A percentile compares a stretch with the other conserved stretches of the same genome.
phyloP scores from a whole-genome alignment of 2,113 vertebrate genomes.

The Callaeas wilsoni region DNA sequence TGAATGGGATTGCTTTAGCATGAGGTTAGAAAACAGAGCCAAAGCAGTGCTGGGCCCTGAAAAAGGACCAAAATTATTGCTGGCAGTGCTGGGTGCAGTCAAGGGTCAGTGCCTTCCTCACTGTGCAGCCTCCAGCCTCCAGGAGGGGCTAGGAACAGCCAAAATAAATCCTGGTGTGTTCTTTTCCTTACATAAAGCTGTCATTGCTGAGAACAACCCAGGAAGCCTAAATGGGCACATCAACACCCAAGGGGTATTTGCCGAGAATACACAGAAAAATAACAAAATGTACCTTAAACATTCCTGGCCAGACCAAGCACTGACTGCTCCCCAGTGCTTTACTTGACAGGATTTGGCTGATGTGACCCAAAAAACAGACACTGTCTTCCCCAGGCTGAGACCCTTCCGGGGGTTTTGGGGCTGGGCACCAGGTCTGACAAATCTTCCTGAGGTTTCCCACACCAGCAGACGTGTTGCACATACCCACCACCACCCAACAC shows the following conservation, averaged over 20 bases:
- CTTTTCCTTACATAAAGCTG: neutral
- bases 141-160: neutral
- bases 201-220: neutral
- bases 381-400: neutral
- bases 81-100: neutral
- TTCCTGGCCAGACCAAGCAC: neutral
- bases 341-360: neutral
- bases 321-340: neutral
- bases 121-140: neutral
- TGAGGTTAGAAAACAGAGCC: neutral
- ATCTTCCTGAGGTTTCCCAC: rapidly evolving
- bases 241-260: neutral
- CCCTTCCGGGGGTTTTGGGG: neutral
- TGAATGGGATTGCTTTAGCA: neutral
- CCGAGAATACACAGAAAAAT: neutral
- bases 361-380: neutral
- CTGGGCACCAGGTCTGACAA: neutral
- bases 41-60: neutral
- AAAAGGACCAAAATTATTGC: neutral
- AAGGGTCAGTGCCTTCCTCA: neutral
- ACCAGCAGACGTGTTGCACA: rapidly evolving
- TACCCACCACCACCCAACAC: rapidly evolving
- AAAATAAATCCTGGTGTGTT: neutral
- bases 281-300: neutral
- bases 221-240: neutral